A percentile compares a stretch with the other conserved stretches of the same genome.
Evolutionary conservation across 2,797 vertebrate genomes (phyloP).

Genomic region (Garrulus glandarius): DNA sequence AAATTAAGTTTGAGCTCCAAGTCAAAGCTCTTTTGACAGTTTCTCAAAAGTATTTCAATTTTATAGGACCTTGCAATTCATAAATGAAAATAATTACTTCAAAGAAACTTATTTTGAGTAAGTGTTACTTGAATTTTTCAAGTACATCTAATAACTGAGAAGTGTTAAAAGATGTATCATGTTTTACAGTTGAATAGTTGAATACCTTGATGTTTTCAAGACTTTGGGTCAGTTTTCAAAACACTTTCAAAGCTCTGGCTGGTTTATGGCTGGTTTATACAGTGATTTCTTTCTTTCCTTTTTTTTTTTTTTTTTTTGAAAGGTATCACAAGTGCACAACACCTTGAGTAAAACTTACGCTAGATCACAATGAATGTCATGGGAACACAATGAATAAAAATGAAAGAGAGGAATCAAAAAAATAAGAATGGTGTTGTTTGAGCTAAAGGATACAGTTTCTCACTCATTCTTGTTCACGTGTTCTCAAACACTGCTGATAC

Average conservation of each 20-base stretch:
- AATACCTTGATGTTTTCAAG: background rate
- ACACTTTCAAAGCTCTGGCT: background rate
- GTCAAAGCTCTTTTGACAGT: background rate
- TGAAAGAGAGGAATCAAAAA: background rate
- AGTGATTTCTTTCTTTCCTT: no score
- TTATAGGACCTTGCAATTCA: background rate
- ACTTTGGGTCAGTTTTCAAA: background rate
- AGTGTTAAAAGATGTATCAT: background rate
- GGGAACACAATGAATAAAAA: background rate
- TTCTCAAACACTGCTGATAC: background rate
- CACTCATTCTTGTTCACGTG: background rate
- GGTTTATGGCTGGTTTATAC: background rate
- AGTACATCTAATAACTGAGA: background rate
- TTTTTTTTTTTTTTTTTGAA: background rate
- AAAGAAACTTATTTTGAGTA: background rate
- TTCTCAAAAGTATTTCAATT: background rate
- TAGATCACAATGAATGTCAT: background rate
- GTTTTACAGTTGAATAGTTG: background rate
- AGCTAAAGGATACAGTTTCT: background rate
- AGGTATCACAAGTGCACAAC: background rate
- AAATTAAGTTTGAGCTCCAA: background rate
- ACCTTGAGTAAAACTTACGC: background rate
- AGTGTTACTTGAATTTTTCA: background rate
- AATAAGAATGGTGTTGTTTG: background rate
- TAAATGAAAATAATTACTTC: background rate